These are phyloP conservation scores for Bradynema listronoti DNA, from an alignment of 1,140 invertebrate species.

Conservation along the genomic window DNA sequence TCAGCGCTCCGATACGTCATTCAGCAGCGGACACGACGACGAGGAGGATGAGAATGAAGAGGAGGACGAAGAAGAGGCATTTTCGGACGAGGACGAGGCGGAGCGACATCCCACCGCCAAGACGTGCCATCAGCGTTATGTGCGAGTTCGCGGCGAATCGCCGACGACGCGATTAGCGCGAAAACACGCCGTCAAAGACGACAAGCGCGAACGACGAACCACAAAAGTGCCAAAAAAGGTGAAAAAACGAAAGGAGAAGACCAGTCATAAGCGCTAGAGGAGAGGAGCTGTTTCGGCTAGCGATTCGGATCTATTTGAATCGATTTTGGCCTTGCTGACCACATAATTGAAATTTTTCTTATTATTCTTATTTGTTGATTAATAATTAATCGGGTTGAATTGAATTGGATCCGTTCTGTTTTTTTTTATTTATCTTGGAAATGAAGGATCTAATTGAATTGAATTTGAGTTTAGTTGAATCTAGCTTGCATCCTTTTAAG, in stretches of 20 bases:
- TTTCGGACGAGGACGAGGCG: slow-evolving; percentile 17
- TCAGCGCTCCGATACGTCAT: slow-evolving; percentile 60
- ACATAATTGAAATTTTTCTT: no score
- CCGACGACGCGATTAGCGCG: slow-evolving; percentile 71
- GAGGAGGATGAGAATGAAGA: slow-evolving; percentile 58
- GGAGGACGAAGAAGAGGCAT: slow-evolving; percentile 50
- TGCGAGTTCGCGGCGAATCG: slow-evolving; percentile 70
- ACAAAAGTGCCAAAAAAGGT: slow-evolving; percentile 79
- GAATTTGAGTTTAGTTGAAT: no score
- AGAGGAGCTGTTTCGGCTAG: not conserved
- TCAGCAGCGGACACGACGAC: slow-evolving; percentile 16
- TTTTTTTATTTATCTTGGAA: no score
- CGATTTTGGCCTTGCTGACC: no score
- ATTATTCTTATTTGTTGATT: slow-evolving; percentile 17
- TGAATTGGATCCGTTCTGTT: no score
- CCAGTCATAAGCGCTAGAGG: slow-evolving; percentile 20
- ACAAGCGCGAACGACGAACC: slow-evolving; percentile 80
- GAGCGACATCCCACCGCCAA: no score
- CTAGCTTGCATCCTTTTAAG: no score
- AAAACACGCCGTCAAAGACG: slow-evolving; percentile 64
- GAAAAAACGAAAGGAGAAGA: slow-evolving; percentile 68
- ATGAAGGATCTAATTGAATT: no score
- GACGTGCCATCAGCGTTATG: slow-evolving; percentile 30
- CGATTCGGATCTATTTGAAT: no score
- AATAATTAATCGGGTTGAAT: not conserved